phyloP scores from a whole-genome alignment of 1,140 invertebrate species.

The Leptoteleia sp. region DNA sequence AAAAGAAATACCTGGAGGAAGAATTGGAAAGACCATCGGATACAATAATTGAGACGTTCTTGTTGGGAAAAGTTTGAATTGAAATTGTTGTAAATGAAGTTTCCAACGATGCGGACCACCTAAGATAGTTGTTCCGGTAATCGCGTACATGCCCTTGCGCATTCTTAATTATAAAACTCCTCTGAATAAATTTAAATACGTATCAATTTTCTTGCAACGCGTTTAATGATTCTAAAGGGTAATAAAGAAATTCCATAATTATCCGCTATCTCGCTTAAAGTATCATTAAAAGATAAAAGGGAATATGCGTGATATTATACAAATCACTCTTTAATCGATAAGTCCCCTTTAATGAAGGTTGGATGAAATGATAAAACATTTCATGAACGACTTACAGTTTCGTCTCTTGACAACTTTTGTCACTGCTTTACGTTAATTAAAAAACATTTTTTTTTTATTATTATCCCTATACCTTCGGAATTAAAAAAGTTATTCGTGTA shows the following conservation, averaged over 20 bases:
- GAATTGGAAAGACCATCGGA: neutral
- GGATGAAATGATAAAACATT: neutral
- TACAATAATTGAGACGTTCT: constrained; percentile 20
- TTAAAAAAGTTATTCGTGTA: no score
- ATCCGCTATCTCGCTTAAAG: constrained; percentile 8
- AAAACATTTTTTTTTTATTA: no score
- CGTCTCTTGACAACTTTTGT: no score
- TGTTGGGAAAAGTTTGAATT: constrained; percentile 26
- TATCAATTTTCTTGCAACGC: constrained; percentile 4
- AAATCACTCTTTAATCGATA: constrained; percentile 21
- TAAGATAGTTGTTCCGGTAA: constrained; percentile 32
- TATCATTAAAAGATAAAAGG: constrained; percentile 24
- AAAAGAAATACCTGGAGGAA: neutral
- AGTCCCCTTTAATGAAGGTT: constrained; percentile 7
- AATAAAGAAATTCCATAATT: constrained; percentile 21
- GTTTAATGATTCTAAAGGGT: constrained; percentile 21
- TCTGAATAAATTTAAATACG: constrained; percentile 51
- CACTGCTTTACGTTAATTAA: no score
- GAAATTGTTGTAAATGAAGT: constrained; percentile 50
- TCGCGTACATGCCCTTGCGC: constrained; percentile 30
- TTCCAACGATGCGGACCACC: constrained; percentile 4
- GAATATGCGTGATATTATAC: constrained; percentile 30
- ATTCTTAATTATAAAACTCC: constrained; percentile 43
- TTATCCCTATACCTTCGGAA: no score
- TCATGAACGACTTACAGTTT: neutral